phyloP scores from a whole-genome alignment of 1,140 invertebrate genomes.

The Diachasmimorpha longicaudata region DNA sequence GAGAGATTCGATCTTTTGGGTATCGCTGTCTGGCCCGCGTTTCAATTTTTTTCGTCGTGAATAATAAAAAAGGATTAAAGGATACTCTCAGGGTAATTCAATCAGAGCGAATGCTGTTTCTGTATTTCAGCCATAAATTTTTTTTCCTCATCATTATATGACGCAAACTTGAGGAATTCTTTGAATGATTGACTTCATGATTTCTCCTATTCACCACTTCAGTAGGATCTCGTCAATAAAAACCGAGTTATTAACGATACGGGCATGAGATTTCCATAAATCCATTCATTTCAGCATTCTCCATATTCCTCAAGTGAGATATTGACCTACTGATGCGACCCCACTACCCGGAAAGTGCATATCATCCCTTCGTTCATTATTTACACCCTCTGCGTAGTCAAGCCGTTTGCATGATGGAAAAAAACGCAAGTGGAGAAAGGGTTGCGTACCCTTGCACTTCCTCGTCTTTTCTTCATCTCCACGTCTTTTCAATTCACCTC shows the following conservation, averaged over 20 bases:
- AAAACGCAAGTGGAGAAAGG: slow-evolving; percentile 12
- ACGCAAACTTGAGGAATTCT: too few species aligned
- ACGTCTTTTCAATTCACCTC: background rate
- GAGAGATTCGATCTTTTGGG: background rate
- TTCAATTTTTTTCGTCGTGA: background rate
- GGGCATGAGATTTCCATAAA: background rate
- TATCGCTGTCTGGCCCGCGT: background rate
- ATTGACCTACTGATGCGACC: slow-evolving; percentile 50
- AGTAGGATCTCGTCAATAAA: too few species aligned
- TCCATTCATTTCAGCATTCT: background rate
- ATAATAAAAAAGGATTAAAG: background rate
- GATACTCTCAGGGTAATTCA: background rate
- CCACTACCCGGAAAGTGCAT: slow-evolving; percentile 27
- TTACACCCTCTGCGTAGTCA: slow-evolving; percentile 42
- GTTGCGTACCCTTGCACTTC: background rate
- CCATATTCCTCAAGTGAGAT: slow-evolving; percentile 34
- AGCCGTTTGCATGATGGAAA: slow-evolving; percentile 28
- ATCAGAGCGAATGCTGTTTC: background rate
- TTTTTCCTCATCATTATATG: background rate
- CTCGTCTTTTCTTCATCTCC: slow-evolving; percentile 13
- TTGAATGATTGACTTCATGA: too few species aligned
- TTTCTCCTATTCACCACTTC: too few species aligned
- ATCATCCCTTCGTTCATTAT: slow-evolving; percentile 54
- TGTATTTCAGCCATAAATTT: background rate
- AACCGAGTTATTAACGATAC: background rate